These are phyloP conservation scores for Diadegma fenestrale DNA, from an alignment of 2,888 invertebrate genomes.

Conservation along the genomic window DNA sequence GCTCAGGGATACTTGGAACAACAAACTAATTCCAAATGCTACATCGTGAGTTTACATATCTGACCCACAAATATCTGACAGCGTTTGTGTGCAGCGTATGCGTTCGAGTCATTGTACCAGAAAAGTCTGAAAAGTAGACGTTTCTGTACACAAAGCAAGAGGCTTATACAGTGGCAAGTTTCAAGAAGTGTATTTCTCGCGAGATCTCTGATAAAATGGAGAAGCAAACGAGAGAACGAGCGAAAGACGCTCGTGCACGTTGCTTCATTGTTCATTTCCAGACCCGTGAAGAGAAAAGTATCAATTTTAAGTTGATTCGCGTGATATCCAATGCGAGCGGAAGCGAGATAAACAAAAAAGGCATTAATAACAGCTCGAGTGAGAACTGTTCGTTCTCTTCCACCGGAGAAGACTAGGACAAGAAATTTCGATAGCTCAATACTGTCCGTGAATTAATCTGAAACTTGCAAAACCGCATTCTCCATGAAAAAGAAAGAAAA, in stretches of 20 bases:
- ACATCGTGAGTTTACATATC: slow-evolving; percentile 33
- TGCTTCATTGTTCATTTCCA: slow-evolving; percentile 44
- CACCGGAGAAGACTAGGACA: neutral
- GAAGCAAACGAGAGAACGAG: neutral
- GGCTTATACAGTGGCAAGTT: neutral
- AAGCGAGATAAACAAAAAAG: slow-evolving; percentile 12
- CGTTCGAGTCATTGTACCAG: slow-evolving; percentile 29
- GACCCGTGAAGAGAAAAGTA: slow-evolving; percentile 7
- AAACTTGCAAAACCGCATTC: no score
- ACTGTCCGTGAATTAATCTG: neutral
- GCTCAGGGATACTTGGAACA: slow-evolving; percentile 56
- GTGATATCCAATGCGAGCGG: neutral
- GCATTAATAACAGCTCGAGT: neutral
- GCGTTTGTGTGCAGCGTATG: slow-evolving; percentile 2
- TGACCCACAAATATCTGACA: slow-evolving; percentile 23
- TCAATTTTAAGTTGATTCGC: slow-evolving; percentile 24
- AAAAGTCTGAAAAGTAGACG: slow-evolving; percentile 26
- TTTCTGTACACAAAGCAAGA: neutral
- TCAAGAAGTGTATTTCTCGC: slow-evolving; percentile 14
- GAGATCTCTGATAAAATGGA: slow-evolving; percentile 35
- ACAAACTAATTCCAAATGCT: slow-evolving; percentile 52
- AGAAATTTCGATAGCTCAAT: neutral
- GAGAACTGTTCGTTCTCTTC: neutral
- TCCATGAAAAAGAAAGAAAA: no score
- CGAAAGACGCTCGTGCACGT: slow-evolving; percentile 8